These are phyloP conservation scores for Matsumyia berberina DNA, from an alignment of 2,888 invertebrate genomes.

Conservation along the genomic window DNA sequence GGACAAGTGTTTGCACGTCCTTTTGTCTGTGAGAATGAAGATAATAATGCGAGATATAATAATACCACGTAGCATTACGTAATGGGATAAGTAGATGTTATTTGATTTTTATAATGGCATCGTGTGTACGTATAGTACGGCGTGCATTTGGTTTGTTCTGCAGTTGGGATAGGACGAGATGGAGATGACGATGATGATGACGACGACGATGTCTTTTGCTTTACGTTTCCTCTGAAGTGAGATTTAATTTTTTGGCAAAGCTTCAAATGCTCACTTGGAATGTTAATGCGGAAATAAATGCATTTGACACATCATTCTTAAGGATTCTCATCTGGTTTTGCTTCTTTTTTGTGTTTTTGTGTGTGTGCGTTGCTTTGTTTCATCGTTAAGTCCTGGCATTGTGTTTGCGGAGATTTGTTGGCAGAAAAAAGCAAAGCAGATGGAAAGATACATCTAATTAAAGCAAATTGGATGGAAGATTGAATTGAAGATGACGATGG, in stretches of 20 bases:
- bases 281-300: conserved; percentile 75
- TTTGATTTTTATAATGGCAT: conserved; percentile 73
- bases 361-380: conserved; percentile 13
- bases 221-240: conserved; percentile 32
- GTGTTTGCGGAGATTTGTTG: conserved; percentile 39
- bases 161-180: conserved; percentile 10
- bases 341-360: conserved; percentile 3
- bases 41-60: conserved; percentile 73
- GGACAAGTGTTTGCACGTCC: conserved; percentile 73
- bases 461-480: conserved; percentile 56
- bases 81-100: conserved; percentile 77
- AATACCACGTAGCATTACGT: conserved; percentile 75
- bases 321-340: conserved; percentile 26
- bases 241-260: conserved; percentile 73
- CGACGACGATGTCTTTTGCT: not conserved
- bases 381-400: conserved; percentile 53
- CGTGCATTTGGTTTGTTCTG: conserved; percentile 13
- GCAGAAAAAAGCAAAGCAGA: conserved; percentile 40
- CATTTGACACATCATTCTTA: conserved; percentile 74
- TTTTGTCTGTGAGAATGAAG: conserved; percentile 58
- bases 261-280: conserved; percentile 71
- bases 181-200: conserved; percentile 23
- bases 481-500: conserved; percentile 33
- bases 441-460: conserved; percentile 66
- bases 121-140: conserved; percentile 18